Evolutionary conservation across 2,113 vertebrate species (phyloP).

Genomic region (Passer montanus): DNA sequence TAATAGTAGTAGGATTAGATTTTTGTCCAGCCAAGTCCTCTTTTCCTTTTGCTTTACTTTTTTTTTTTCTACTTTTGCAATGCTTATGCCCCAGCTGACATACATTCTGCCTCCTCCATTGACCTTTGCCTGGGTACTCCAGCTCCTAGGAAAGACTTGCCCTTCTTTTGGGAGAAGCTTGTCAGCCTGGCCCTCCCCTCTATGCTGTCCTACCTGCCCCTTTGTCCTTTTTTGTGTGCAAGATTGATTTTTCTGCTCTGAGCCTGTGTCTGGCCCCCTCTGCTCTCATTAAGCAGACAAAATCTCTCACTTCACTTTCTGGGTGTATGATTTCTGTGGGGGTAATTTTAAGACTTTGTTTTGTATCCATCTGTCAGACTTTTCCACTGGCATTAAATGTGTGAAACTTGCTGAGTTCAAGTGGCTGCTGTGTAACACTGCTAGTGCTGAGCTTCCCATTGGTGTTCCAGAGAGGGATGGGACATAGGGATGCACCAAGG

Average conservation of each 20-base stretch:
- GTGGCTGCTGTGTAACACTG: background rate
- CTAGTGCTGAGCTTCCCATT: background rate
- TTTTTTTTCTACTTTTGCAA: background rate
- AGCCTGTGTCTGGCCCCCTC: background rate
- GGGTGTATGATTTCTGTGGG: background rate
- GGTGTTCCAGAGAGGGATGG: background rate
- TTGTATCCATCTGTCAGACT: background rate
- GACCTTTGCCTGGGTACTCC: background rate
- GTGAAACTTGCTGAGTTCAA: background rate
- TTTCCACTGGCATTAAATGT: background rate
- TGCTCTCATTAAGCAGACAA: background rate
- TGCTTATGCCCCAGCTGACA: background rate
- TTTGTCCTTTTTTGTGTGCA: background rate
- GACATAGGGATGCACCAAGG: fast-evolving
- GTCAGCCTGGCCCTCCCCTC: background rate
- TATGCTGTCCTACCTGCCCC: background rate
- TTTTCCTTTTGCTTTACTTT: background rate
- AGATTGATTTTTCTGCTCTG: background rate
- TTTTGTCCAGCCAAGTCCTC: background rate
- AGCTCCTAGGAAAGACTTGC: background rate
- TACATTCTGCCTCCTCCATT: background rate
- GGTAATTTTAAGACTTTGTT: background rate
- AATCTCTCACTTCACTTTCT: background rate
- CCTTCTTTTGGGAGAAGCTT: background rate
- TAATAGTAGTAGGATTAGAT: slow-evolving; percentile 40